Evolutionary conservation across 1,140 invertebrate species (phyloP), one percentile per base, ranked within the genome.

Genomic region (Ptiloglossa arizonensis): DNA sequence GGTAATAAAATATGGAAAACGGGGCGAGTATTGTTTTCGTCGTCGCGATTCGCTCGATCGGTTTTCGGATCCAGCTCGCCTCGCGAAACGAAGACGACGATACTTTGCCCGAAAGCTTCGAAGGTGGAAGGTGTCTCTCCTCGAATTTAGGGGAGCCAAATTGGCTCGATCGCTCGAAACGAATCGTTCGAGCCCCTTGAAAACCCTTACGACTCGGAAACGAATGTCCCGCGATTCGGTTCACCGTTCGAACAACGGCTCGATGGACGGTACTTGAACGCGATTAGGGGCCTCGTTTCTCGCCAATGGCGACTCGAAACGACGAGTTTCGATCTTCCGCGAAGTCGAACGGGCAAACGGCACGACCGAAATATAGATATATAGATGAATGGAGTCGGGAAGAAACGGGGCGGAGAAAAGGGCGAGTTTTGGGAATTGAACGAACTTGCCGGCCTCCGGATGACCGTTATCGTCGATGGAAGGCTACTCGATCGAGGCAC

Each of bases 231-330:
- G 6, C 32, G 32, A 6, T 35, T 35, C 32, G 32, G 32, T 35
- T 0, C 2, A 11, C n/a, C 68, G 52, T 70, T 78, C 78, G 81
- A 83, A 82, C 72, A 83, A 68, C 67, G 62, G 29, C 46, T 59
- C 71, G 68, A 81, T 83, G 74, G 44, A 52, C 56, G 8, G 66
- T 76, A 74, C 79, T 62, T 81, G 81, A 79, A 85, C 84, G 82
- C 83, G 82, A 89, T 89, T 89, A 87, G 81, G 81, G 78, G 73
- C 81, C 83, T 88, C 85, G 86, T 89, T 89, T 86, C 86, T 87
- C n/a, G 83, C 72, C 85, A 83, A 87, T 86, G 79, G 75, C 66
- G 46, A 38, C 46, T 35, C 60, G 60, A 84, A 84, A 86, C 85
- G 84, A 73, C 72, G 67, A 86, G 80, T 87, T 88, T 88, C 88